phyloP scores from a whole-genome alignment of 2,888 invertebrate species.

The Eupsilia transversa region DNA sequence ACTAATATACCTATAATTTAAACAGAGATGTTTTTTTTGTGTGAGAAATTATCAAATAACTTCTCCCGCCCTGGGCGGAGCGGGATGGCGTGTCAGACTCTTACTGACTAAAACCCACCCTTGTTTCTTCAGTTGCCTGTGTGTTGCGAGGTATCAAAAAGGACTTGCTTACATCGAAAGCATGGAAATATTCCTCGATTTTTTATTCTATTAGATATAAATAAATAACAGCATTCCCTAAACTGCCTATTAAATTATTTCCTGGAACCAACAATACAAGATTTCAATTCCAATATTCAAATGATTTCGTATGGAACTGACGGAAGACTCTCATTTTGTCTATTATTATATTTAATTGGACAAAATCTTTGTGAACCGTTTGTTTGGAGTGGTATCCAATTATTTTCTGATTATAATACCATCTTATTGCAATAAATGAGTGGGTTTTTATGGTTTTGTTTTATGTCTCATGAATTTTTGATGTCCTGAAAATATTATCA shows the following conservation, averaged over 20 bases:
- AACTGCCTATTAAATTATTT: slow-evolving; percentile 23
- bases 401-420: slow-evolving; percentile 58
- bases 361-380: slow-evolving; percentile 49
- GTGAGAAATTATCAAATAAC: too few relatives aligned
- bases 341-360: slow-evolving; percentile 66
- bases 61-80: too few relatives aligned
- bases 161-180: not conserved
- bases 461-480: slow-evolving; percentile 6
- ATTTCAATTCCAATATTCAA: slow-evolving; percentile 62
- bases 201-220: not conserved
- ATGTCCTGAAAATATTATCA: slow-evolving; percentile 3
- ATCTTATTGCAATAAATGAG: slow-evolving; percentile 10
- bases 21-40: too few relatives aligned
- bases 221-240: slow-evolving; percentile 2
- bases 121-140: too few relatives aligned
- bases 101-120: too few relatives aligned
- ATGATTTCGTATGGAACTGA: slow-evolving; percentile 47
- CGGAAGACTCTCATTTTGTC: slow-evolving; percentile 42
- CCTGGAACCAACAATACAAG: slow-evolving; percentile 34
- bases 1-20: too few relatives aligned
- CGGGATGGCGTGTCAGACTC: too few relatives aligned
- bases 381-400: slow-evolving; percentile 58
- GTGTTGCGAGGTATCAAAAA: too few relatives aligned
- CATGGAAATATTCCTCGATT: not conserved
- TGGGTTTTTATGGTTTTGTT: not conserved